These are phyloP conservation scores for Thelaira solivaga DNA, from an alignment of 2,888 invertebrate genomes.

Conservation along the genomic window DNA sequence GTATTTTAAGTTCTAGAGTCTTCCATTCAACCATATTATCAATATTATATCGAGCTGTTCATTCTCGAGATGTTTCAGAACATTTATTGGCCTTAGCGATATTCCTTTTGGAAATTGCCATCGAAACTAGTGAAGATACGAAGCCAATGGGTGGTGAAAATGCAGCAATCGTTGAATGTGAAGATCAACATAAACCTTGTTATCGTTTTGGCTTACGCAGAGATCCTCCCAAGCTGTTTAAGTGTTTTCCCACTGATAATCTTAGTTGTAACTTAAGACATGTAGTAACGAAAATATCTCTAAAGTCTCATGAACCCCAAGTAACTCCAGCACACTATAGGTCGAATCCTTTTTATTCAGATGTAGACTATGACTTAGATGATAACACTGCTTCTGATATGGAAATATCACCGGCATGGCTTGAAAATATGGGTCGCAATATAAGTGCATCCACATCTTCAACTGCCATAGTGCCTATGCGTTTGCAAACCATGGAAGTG, in stretches of 20 bases:
- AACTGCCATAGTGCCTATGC: conserved; percentile 69
- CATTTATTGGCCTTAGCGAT: conserved; percentile 91
- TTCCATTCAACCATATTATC: conserved; percentile 82
- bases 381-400: conserved; percentile 64
- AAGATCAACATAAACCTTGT: conserved; percentile 67
- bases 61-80: conserved; percentile 86
- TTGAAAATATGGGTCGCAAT: conserved; percentile 73
- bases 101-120: conserved; percentile 91
- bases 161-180: conserved; percentile 72
- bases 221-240: conserved; percentile 76
- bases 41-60: conserved; percentile 90
- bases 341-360: conserved; percentile 82
- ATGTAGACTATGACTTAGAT: conserved; percentile 87
- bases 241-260: conserved; percentile 86
- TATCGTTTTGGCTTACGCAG: conserved; percentile 70
- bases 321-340: conserved; percentile 79
- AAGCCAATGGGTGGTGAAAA: conserved; percentile 65
- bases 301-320: conserved; percentile 80
- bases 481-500: conserved; percentile 75
- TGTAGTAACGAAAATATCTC: conserved; percentile 81
- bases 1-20: conserved; percentile 75
- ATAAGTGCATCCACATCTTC: conserved; percentile 66
- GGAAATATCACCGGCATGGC: conserved; percentile 67
- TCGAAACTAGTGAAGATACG: conserved; percentile 75
- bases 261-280: conserved; percentile 87